phyloP scores from a whole-genome alignment of 1,140 invertebrate genomes.

The Drosophila ananassae region DNA sequence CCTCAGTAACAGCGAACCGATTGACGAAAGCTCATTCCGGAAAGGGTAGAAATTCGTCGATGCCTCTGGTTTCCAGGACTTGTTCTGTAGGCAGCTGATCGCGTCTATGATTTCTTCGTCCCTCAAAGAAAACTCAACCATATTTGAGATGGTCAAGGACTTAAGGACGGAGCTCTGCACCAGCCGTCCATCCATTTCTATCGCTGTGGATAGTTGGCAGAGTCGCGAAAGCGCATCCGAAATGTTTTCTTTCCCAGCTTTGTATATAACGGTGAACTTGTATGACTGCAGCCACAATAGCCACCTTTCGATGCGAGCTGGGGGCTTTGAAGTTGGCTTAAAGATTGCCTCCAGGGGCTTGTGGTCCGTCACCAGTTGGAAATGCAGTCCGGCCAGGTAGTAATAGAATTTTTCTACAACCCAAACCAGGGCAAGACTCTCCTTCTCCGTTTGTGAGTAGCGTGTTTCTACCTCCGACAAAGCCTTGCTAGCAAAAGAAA shows the following conservation, averaged over 20 bases:
- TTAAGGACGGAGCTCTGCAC: neutral
- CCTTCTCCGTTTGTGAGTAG: slow-evolving; percentile 42
- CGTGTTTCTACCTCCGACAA: slow-evolving; percentile 26
- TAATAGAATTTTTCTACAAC: neutral
- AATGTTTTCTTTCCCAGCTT: neutral
- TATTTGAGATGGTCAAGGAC: neutral
- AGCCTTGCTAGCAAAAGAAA: slow-evolving; percentile 25
- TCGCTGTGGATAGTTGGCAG: neutral
- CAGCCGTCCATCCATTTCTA: neutral
- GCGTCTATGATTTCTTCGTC: neutral
- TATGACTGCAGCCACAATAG: neutral
- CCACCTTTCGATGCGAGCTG: neutral
- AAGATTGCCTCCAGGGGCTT: neutral
- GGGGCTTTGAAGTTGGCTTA: neutral
- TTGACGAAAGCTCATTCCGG: too few species aligned
- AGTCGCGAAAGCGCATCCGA: neutral
- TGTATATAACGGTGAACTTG: neutral
- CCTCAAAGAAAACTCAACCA: neutral
- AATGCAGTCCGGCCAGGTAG: neutral
- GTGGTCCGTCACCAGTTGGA: neutral
- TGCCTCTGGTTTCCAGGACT: neutral
- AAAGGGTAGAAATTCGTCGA: too few species aligned
- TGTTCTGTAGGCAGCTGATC: neutral
- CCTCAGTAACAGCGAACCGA: too few species aligned
- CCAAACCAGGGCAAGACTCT: slow-evolving; percentile 32